Percentiles rank a stretch among this genome's conserved stretches.
phyloP scores from a whole-genome alignment of 2,797 vertebrate genomes.

The Rhabdophis nuchalis region DNA sequence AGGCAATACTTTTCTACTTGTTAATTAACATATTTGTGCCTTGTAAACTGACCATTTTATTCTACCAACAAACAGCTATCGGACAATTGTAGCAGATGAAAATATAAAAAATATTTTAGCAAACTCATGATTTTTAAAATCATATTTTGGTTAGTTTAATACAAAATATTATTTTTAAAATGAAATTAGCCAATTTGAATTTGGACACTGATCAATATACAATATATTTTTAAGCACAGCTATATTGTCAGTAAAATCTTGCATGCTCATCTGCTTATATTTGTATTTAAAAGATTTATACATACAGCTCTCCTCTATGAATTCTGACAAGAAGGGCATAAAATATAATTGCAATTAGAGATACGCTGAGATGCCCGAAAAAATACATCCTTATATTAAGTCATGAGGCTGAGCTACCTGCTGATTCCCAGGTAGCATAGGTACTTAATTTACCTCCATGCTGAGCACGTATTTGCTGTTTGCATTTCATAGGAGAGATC shows the following conservation, averaged over 20 bases:
- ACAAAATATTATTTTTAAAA: neutral
- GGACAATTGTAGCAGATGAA: neutral
- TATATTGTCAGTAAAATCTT: constrained; percentile 40
- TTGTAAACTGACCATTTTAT: neutral
- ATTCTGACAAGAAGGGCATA: constrained; percentile 62
- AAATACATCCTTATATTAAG: constrained; percentile 62
- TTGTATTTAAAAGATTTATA: constrained; percentile 59
- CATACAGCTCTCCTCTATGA: constrained; percentile 47
- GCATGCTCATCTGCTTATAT: constrained; percentile 46
- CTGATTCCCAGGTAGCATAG: constrained; percentile 65
- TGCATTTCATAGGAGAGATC: constrained; percentile 67
- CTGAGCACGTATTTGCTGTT: constrained; percentile 67
- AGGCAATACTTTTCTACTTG: neutral
- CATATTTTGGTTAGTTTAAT: neutral
- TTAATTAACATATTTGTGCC: neutral
- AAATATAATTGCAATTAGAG: constrained; percentile 74
- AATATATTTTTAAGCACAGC: neutral
- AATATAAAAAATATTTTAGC: neutral
- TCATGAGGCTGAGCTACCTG: constrained; percentile 63
- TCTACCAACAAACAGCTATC: neutral
- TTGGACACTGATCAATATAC: neutral
- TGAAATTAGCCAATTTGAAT: neutral
- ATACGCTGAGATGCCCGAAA: constrained; percentile 67
- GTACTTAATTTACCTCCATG: constrained; percentile 71
- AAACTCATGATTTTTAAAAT: neutral